Percentiles rank a stretch among this genome's conserved stretches.
Evolutionary conservation across 1,140 invertebrate species (phyloP).

Genomic region (Drosophila truncata): DNA sequence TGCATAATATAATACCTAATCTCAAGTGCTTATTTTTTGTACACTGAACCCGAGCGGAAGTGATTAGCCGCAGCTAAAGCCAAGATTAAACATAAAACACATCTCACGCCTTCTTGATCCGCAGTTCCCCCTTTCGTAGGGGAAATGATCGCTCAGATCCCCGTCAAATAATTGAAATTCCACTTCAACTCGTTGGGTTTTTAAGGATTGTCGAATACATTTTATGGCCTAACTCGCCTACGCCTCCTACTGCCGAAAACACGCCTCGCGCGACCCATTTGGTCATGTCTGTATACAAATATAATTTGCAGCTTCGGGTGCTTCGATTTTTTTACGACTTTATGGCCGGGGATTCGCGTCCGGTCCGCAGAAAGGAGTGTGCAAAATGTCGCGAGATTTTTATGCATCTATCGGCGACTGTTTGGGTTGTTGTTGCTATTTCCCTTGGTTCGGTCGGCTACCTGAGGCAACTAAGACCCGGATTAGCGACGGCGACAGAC

Average conservation of each 20-base stretch:
- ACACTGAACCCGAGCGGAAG: slow-evolving; percentile 7
- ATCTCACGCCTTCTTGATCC: slow-evolving; percentile 9
- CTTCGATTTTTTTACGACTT: slow-evolving; percentile 72
- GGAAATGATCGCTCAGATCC: slow-evolving; percentile 4
- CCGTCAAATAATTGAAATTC: slow-evolving; percentile 41
- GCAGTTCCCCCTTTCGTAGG: slow-evolving; percentile 1
- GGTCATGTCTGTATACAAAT: slow-evolving; percentile 70
- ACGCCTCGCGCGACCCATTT: slow-evolving; percentile 34
- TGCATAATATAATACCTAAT: background rate
- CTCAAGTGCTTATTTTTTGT: background rate
- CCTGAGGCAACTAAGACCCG: slow-evolving; percentile 52
- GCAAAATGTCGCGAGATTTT: slow-evolving; percentile 54
- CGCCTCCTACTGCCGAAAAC: slow-evolving; percentile 16
- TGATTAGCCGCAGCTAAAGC: slow-evolving; percentile 6
- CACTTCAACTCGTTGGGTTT: slow-evolving; percentile 39
- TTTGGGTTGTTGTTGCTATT: slow-evolving; percentile 24
- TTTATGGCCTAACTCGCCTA: slow-evolving; percentile 34
- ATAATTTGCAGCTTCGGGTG: slow-evolving; percentile 66
- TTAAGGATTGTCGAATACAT: slow-evolving; percentile 39
- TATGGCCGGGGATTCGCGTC: slow-evolving; percentile 78
- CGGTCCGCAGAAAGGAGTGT: slow-evolving; percentile 74
- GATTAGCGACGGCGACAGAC: slow-evolving; percentile 64
- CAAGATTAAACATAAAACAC: slow-evolving; percentile 5
- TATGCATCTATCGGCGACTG: slow-evolving; percentile 33
- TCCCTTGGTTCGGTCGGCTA: slow-evolving; percentile 26